Evolutionary conservation across 2,797 vertebrate genomes (phyloP).

Genomic region (Etheostoma perlongum): DNA sequence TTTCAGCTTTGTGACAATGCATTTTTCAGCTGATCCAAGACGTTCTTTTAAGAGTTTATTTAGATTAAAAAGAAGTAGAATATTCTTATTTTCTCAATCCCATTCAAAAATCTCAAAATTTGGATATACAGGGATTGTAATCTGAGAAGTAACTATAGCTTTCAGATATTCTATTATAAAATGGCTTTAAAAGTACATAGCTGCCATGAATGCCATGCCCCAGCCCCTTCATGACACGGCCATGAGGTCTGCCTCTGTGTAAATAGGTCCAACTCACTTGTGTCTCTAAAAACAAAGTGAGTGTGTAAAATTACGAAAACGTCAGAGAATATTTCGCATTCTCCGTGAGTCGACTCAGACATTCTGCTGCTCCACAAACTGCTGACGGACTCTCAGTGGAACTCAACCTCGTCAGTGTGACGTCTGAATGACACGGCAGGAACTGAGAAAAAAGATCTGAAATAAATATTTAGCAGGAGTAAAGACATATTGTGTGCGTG

Average conservation of each 20-base stretch:
- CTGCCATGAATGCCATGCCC: too few species aligned
- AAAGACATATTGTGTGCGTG: neutral
- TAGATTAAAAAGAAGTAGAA: too few species aligned
- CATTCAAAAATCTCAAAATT: too few species aligned
- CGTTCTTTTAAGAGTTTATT: too few species aligned
- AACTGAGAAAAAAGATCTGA: neutral
- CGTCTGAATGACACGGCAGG: conserved; percentile 5
- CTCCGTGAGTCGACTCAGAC: conserved; percentile 6
- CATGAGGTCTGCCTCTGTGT: neutral
- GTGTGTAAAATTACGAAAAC: conserved; percentile 39
- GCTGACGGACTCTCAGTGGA: neutral
- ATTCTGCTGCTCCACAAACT: conserved; percentile 20
- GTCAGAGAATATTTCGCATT: conserved; percentile 46
- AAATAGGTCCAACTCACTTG: neutral
- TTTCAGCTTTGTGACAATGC: too few species aligned
- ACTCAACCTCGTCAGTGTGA: neutral
- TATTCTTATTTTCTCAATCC: too few species aligned
- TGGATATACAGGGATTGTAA: too few species aligned
- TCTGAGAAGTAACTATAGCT: too few species aligned
- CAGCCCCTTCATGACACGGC: neutral
- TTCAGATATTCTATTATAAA: too few species aligned
- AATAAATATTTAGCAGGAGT: too few species aligned
- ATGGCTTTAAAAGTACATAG: too few species aligned
- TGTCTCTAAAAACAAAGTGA: conserved; percentile 26
- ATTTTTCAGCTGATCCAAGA: too few species aligned